These are phyloP conservation scores for Stigmatopora argus DNA, from an alignment of 2,113 vertebrate species.

Conservation along the genomic window DNA sequence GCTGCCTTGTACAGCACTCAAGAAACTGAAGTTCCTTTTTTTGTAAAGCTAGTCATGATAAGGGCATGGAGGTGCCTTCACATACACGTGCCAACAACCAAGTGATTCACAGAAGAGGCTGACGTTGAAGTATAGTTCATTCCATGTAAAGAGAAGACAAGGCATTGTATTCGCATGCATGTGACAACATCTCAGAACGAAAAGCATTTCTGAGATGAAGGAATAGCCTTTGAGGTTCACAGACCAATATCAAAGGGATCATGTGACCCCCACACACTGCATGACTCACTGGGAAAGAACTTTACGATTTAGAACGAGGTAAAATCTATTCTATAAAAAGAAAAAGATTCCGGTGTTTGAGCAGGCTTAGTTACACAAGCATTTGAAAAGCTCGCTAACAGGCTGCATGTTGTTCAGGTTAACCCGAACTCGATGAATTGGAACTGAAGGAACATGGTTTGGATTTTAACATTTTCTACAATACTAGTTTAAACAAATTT, in stretches of 20 bases:
- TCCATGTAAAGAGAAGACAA: not conserved
- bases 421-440: not conserved
- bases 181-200: not conserved
- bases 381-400: conserved; percentile 45
- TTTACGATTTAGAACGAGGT: conserved; percentile 43
- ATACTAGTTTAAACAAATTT: conserved; percentile 6
- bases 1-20: conserved; percentile 56
- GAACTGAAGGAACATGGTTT: not conserved
- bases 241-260: conserved; percentile 12
- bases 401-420: conserved; percentile 8
- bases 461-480: not conserved
- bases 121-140: conserved; percentile 9
- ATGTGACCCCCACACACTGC: conserved; percentile 40
- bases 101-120: conserved; percentile 13
- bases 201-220: conserved; percentile 4
- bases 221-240: conserved; percentile 7
- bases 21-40: conserved; percentile 33
- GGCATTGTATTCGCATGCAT: not conserved
- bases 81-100: conserved; percentile 10
- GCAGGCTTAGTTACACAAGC: conserved; percentile 43
- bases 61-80: conserved; percentile 9
- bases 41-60: conserved; percentile 37
- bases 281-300: conserved; percentile 34
- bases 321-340: conserved; percentile 59
- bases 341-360: conserved; percentile 40